phyloP scores from a whole-genome alignment of 2,888 invertebrate genomes.

The Ametastegia equiseti region DNA sequence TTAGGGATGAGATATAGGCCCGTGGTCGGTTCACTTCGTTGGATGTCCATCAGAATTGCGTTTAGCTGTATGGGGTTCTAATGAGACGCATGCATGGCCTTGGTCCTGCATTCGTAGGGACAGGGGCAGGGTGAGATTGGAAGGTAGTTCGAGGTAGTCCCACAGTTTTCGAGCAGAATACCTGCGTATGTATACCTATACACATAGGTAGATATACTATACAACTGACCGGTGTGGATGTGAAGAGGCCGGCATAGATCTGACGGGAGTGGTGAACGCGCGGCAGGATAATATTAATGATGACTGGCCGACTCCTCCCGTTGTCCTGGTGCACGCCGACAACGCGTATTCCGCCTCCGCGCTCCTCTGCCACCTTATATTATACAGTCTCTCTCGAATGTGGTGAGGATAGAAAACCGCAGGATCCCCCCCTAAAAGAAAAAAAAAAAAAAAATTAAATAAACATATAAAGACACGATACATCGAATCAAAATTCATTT shows the following conservation, averaged over 20 bases:
- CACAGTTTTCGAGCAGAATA: constrained; percentile 32
- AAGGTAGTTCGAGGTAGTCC: constrained; percentile 20
- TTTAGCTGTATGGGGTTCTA: constrained; percentile 39
- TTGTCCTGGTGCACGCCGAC: constrained; percentile 46
- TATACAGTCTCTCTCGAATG: too few species aligned
- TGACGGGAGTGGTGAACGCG: constrained; percentile 69
- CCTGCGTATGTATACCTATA: too few species aligned
- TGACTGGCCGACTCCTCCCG: constrained; percentile 60
- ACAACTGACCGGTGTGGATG: constrained; percentile 61
- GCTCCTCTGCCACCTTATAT: not conserved
- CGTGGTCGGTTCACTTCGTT: not conserved
- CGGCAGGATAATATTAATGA: constrained; percentile 71
- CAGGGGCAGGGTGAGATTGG: constrained; percentile 27
- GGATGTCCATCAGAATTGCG: constrained; percentile 22
- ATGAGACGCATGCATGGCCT: constrained; percentile 34
- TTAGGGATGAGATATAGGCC: not conserved
- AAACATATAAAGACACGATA: too few species aligned
- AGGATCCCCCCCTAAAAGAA: not conserved
- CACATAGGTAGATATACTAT: too few species aligned
- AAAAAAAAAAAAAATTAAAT: too few species aligned
- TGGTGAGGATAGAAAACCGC: not conserved
- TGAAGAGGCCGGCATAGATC: constrained; percentile 72
- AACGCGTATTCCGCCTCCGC: constrained; percentile 44
- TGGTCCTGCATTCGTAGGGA: too few species aligned
- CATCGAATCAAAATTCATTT: not conserved